Percentiles rank a stretch among this genome's conserved stretches.
Conservation (phyloP, 2,888 invertebrate genomes). For the Ypsolopha sequella region DNA sequence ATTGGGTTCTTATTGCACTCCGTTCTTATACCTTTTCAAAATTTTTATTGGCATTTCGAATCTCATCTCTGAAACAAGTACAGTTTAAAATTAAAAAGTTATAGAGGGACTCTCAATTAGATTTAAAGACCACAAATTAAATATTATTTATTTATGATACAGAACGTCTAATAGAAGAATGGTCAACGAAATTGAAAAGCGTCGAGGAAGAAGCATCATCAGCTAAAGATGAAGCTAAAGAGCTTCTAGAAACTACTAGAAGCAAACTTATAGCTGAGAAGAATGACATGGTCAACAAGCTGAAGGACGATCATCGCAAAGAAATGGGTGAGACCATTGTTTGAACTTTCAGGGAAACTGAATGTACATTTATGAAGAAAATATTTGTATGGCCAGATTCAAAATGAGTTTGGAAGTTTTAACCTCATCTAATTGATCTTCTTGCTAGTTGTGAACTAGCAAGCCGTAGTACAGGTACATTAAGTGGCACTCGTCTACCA, state of each 20-base stretch:
- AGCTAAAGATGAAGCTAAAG: slow-evolving; percentile 48
- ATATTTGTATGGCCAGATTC: too few relatives aligned
- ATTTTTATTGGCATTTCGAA: neutral
- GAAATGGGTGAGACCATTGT: slow-evolving; percentile 65
- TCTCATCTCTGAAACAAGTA: too few relatives aligned
- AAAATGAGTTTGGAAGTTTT: too few relatives aligned
- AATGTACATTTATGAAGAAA: too few relatives aligned
- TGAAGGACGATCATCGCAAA: slow-evolving; percentile 70
- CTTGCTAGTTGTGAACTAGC: too few relatives aligned
- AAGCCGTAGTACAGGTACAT: too few relatives aligned
- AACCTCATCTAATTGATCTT: too few relatives aligned
- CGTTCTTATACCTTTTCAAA: neutral
- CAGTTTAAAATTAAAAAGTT: too few relatives aligned
- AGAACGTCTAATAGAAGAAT: slow-evolving; percentile 51
- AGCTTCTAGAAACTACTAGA: slow-evolving; percentile 45
- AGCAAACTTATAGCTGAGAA: slow-evolving; percentile 44
- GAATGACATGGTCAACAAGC: slow-evolving; percentile 45
- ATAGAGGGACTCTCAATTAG: too few relatives aligned
- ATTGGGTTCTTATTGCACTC: neutral
- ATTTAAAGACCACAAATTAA: neutral
- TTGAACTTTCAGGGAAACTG: too few relatives aligned
- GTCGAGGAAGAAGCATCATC: slow-evolving; percentile 44
- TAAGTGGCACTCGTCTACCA: too few relatives aligned
- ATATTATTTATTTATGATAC: slow-evolving; percentile 10
- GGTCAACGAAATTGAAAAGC: slow-evolving; percentile 38